Base-by-base conservation (phyloP, 2,888 invertebrate species). In the Mechanitis mazaeus region DNA sequence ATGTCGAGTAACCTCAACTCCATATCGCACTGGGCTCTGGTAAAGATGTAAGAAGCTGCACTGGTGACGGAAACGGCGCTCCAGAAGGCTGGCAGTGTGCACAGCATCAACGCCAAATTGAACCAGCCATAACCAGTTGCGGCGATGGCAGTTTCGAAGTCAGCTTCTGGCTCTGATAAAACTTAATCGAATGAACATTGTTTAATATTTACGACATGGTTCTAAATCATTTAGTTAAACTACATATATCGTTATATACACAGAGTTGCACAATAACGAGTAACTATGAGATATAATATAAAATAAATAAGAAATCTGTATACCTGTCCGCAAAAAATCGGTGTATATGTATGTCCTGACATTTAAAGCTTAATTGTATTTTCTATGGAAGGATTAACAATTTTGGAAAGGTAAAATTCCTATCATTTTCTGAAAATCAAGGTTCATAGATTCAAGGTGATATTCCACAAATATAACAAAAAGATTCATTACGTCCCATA, bases 21-120 rank as follows among this genome's bases (percentile, higher is more conserved):
- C 72, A 96, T 91, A 73, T 95, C 94, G 72, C 95, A 95, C 78
- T 94, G 93, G 0, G 95, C 94, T 45, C 93, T 91, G 0, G 95
- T 94, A 75, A 95, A 90, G 71, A 95, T 92, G 75, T 93, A 95
- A 0, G 95, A 93, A 72, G 93, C 92, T 2, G 94, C 92, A 58
- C 94, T 93, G 63, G 94, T 93, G 74, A 94, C 94, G 64, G 94
- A 94, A 33, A 94, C 91, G 7, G 93, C 91, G 7, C 94, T 91
- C 91, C 93, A 93, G 73, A 92, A 93, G 46, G 93, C 92, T 0
- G 94, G 93, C 56, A 94, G 78, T 0, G 92, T 87, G 63, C 93
- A 91, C 69, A 92, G 69, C 69, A 94, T 76, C 58, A 95, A 80
- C 9, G 92, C 75, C 12, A 92, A 74, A 80, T 96, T 94, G 84